These are phyloP conservation scores for Melanotaenia pygmaea DNA, from an alignment of 2,797 vertebrate genomes.

Conservation along the genomic window DNA sequence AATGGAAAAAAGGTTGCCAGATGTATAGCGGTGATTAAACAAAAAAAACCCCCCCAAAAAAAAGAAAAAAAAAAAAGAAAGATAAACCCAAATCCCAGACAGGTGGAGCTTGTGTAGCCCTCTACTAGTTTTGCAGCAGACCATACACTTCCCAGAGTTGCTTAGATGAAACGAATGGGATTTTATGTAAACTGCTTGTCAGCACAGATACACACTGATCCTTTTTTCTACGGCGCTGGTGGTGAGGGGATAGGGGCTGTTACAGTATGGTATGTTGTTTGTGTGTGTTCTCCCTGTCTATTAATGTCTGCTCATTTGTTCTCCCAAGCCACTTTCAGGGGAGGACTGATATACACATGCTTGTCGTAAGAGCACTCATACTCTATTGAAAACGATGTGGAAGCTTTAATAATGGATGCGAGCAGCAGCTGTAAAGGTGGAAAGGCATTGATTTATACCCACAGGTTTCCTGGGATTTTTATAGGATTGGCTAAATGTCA, in stretches of 20 bases:
- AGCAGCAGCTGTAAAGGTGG: slow-evolving; percentile 82
- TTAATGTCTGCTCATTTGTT: slow-evolving; percentile 62
- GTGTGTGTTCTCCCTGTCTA: slow-evolving; percentile 36
- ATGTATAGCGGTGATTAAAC: slow-evolving; percentile 39
- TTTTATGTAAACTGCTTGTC: slow-evolving; percentile 84
- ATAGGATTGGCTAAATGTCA: slow-evolving; percentile 88
- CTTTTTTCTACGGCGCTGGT: slow-evolving; percentile 72
- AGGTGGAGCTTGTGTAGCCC: slow-evolving; percentile 60
- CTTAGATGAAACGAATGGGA: slow-evolving; percentile 79
- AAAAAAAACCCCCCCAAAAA: neutral
- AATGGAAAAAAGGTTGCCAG: slow-evolving; percentile 49
- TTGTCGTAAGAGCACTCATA: slow-evolving; percentile 51
- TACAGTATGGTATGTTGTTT: slow-evolving; percentile 46
- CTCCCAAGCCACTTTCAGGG: slow-evolving; percentile 44
- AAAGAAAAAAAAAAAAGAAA: neutral
- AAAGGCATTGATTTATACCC: slow-evolving; percentile 84
- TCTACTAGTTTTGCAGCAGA: slow-evolving; percentile 63
- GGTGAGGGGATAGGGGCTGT: slow-evolving; percentile 37
- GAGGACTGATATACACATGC: slow-evolving; percentile 53
- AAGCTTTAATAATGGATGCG: slow-evolving; percentile 83
- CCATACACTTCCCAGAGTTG: slow-evolving; percentile 68
- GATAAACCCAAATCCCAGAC: slow-evolving; percentile 53
- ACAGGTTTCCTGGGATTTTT: slow-evolving; percentile 84
- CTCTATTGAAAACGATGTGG: slow-evolving; percentile 77
- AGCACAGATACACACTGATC: slow-evolving; percentile 81